These are phyloP conservation scores for Sebastes fasciatus DNA, from an alignment of 2,113 vertebrate species.

Conservation along the genomic window DNA sequence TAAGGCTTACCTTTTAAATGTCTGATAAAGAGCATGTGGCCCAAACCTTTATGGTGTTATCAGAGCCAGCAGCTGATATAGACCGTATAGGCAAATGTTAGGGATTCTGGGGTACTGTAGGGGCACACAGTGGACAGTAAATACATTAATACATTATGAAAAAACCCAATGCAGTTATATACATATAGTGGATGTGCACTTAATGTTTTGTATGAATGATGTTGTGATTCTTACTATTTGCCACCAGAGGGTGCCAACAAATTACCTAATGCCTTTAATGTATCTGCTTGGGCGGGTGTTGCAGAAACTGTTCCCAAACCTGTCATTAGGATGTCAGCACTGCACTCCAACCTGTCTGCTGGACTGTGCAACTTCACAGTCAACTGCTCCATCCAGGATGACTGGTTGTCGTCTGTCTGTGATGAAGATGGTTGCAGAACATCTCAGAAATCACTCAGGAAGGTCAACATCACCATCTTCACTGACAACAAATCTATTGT, in stretches of 20 bases:
- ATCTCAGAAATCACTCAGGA: neutral
- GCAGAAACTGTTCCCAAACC: slow-evolving; percentile 61
- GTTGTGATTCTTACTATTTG: no score
- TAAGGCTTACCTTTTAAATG: no score
- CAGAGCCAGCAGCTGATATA: no score
- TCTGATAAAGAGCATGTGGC: no score
- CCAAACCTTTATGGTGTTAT: no score
- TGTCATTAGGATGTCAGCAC: neutral
- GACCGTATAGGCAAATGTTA: no score
- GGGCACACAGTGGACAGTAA: no score
- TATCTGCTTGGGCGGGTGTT: neutral
- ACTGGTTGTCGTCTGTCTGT: slow-evolving; percentile 49
- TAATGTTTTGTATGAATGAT: neutral
- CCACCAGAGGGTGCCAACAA: neutral
- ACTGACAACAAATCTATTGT: neutral
- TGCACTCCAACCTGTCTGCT: slow-evolving; percentile 31
- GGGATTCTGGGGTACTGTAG: no score
- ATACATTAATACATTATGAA: no score
- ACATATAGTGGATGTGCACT: neutral
- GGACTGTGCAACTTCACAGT: slow-evolving; percentile 54
- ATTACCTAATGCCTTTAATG: neutral
- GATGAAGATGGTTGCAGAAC: slow-evolving; percentile 12
- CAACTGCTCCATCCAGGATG: slow-evolving; percentile 68
- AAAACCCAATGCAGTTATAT: no score
- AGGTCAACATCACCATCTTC: slow-evolving; percentile 61